Percentiles rank a stretch among this genome's conserved stretches.
These are phyloP conservation scores for Sycophila sp. DNA, from an alignment of 1,140 invertebrate genomes.

Conservation along the genomic window DNA sequence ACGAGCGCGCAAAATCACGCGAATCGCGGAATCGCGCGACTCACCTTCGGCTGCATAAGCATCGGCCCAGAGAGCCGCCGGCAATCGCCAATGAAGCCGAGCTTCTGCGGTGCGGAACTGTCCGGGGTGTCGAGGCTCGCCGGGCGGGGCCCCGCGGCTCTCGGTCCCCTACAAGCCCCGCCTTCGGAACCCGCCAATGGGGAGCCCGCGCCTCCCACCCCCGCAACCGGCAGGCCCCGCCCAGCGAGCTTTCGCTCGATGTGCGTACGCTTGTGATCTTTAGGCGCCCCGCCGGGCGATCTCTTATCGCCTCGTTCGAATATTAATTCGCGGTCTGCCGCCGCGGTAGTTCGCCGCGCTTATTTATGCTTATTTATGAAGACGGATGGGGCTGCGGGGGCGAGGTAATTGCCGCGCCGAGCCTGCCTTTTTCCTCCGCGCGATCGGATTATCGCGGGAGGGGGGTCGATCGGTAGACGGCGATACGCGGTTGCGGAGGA, in stretches of 20 bases:
- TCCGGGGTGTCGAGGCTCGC: neutral
- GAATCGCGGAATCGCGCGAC: too few relatives aligned
- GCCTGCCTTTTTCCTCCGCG: too few relatives aligned
- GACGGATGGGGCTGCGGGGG: neutral
- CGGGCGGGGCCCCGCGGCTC: neutral
- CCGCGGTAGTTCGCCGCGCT: too few relatives aligned
- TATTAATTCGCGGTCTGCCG: slow-evolving; percentile 16
- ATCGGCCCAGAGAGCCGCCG: too few relatives aligned
- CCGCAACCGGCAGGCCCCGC: neutral
- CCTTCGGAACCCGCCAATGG: neutral
- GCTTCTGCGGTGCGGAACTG: too few relatives aligned
- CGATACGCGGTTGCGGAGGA: too few relatives aligned
- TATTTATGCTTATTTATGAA: slow-evolving; percentile 12
- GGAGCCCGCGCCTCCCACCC: neutral
- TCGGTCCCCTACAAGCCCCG: neutral
- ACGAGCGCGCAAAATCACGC: too few relatives aligned
- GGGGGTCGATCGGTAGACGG: neutral
- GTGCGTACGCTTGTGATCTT: too few relatives aligned
- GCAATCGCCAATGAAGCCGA: too few relatives aligned
- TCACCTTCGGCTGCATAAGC: too few relatives aligned
- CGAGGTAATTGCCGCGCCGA: too few relatives aligned
- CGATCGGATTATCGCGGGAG: too few relatives aligned
- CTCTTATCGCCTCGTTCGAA: neutral
- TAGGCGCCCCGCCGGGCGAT: neutral
- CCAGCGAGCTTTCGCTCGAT: neutral